Base-by-base conservation (phyloP, 2,888 invertebrate species). In the Nesidiocoris tenuis region DNA sequence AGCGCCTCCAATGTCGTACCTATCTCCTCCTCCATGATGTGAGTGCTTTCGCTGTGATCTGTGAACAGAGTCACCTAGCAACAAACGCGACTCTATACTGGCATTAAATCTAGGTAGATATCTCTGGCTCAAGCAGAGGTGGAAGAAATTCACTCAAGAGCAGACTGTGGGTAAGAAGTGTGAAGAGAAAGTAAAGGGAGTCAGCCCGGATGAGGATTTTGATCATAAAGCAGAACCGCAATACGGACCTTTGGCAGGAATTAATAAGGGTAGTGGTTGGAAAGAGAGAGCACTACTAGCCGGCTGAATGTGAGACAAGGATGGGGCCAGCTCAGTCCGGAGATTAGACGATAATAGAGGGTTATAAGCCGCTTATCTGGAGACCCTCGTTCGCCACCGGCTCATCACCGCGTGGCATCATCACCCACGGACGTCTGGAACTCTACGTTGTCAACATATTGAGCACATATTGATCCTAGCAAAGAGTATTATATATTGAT, bases 191-290 rank as follows among this genome's bases (percentile, higher is more conserved):
- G 61, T 18, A 2, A 19, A 22, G 63, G 61, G 12, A 59, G 5
- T 18, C 16, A 23, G 25, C 18, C n/a, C n/a, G 25, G 65, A 39
- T 39, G 56, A 23, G 22, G 70, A 56, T 70, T 70, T 70, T 57
- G 59, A 70, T 59, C 70, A 70, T 70, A 70, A 70, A 70, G 70
- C 70, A 70, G 70, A 59, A 70, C 70, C 70, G 70, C 70, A 70
- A 70, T 70, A 70, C 70, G 23, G 70, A 70, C 54, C 70, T 57
- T 59, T 24, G 54, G 61, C 59, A 24, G 25, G 70, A 70, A 70
- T 70, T 70, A 70, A 70, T 54, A 59, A 70, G 70, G 70, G 70
- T 59, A 59, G 59, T 16, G 19, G 3, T 5, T 5, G 19, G 54
- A 57, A 55, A 67, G 56, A 70, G 70, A 24, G n/a, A n/a, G n/a